These are phyloP conservation scores for Pyrgus malvae DNA, from an alignment of 2,888 invertebrate genomes.

Conservation along the genomic window DNA sequence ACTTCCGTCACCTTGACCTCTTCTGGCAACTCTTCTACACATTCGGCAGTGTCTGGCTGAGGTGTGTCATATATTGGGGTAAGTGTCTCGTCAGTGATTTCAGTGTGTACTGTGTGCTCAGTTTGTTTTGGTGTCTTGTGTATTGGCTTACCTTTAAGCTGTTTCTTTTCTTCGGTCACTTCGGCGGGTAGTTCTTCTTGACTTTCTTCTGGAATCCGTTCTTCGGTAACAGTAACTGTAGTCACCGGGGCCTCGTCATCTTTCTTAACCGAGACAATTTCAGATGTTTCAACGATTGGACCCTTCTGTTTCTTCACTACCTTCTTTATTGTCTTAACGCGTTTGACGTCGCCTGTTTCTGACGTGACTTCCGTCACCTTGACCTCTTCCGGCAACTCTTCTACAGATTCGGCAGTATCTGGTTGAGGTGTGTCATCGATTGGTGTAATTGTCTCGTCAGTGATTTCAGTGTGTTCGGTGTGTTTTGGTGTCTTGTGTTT, in stretches of 20 bases:
- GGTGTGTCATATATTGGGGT: conserved; percentile 24
- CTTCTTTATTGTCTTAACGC: conserved; percentile 39
- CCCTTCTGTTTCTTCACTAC: conserved; percentile 32
- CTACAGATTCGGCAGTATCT: conserved; percentile 30
- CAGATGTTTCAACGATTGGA: neutral
- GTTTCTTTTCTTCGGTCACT: conserved; percentile 22
- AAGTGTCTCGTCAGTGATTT: conserved; percentile 42
- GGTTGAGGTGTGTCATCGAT: conserved; percentile 34
- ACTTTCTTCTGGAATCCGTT: too few relatives aligned
- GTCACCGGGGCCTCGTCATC: neutral
- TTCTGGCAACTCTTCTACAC: conserved; percentile 41
- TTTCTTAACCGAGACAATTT: too few relatives aligned
- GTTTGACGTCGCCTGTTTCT: conserved; percentile 36
- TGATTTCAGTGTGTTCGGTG: too few relatives aligned
- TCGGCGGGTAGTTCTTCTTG: too few relatives aligned
- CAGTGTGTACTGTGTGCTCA: conserved; percentile 32
- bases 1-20: conserved; percentile 45
- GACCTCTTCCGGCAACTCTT: conserved; percentile 29
- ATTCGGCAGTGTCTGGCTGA: neutral
- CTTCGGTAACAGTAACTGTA: too few relatives aligned
- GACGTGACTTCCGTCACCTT: conserved; percentile 34
- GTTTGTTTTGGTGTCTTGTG: conserved; percentile 40
- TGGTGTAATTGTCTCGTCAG: conserved; percentile 14
- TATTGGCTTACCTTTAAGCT: conserved; percentile 39
- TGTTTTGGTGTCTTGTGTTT: conserved; percentile 32